Conservation (phyloP, 2,113 vertebrate species). For the Nothoprocta perdicaria region DNA sequence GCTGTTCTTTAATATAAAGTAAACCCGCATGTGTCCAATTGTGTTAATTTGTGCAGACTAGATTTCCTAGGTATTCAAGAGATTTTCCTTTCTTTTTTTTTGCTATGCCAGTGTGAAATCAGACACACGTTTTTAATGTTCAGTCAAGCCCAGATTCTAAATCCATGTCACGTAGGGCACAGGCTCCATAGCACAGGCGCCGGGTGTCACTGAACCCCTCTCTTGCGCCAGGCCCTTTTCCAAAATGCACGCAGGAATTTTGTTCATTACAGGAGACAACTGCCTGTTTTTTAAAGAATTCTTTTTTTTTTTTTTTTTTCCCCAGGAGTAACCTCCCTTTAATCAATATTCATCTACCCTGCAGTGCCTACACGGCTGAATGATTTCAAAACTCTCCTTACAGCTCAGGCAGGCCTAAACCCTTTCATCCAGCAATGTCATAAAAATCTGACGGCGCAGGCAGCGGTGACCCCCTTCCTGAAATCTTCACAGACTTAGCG, state of each 20-base stretch:
- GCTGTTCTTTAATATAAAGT: background rate
- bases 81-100: background rate
- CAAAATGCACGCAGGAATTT: background rate
- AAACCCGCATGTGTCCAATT: background rate
- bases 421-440: background rate
- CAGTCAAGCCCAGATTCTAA: background rate
- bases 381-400: background rate
- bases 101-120: background rate
- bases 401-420: background rate
- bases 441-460: background rate
- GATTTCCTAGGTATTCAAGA: background rate
- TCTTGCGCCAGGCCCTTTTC: background rate
- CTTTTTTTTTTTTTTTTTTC: background rate
- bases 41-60: accelerated
- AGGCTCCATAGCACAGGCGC: background rate
- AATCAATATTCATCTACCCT: background rate
- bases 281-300: background rate
- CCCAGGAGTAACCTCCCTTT: background rate
- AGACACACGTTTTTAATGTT: background rate
- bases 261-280: background rate
- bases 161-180: background rate
- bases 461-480: background rate
- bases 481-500: background rate
- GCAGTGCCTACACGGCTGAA: background rate
- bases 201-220: background rate